Evolutionary conservation across 1,140 invertebrate genomes (phyloP).

Genomic region (Holotrichia oblita): DNA sequence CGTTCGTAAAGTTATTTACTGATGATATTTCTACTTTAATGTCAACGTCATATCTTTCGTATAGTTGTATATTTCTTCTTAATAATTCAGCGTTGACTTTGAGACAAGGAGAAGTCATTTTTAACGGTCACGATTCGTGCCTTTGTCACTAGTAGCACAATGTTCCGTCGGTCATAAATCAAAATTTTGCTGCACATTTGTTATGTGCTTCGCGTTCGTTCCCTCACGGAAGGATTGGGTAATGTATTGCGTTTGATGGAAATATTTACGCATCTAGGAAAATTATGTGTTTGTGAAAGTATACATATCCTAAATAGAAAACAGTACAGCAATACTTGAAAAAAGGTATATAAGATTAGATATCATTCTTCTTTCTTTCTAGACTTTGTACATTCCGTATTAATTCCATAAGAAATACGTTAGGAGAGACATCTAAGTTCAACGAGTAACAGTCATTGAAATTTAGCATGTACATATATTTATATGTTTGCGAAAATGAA

Average conservation of each 20-base stretch:
- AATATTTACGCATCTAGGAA: slow-evolving; percentile 10
- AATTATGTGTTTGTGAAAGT: slow-evolving; percentile 5
- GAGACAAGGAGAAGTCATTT: not conserved
- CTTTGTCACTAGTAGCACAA: slow-evolving; percentile 23
- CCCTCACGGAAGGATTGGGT: not conserved
- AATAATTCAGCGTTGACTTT: slow-evolving; percentile 29
- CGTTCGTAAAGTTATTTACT: not conserved
- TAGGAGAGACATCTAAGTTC: too few relatives aligned
- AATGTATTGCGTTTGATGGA: not conserved
- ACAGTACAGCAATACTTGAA: too few relatives aligned
- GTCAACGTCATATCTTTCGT: slow-evolving; percentile 3
- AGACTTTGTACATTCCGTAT: too few relatives aligned
- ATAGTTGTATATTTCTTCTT: slow-evolving; percentile 28
- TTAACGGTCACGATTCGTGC: slow-evolving; percentile 24
- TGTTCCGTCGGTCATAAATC: slow-evolving; percentile 17
- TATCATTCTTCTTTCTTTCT: too few relatives aligned
- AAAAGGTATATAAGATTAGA: not conserved
- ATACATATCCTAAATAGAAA: not conserved
- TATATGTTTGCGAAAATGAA: too few relatives aligned
- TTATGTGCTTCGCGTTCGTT: slow-evolving; percentile 1
- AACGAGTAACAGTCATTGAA: too few relatives aligned
- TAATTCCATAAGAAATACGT: too few relatives aligned
- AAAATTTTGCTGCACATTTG: slow-evolving; percentile 27
- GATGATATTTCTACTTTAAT: not conserved
- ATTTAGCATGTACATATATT: too few relatives aligned